Evolutionary conservation across 1,140 invertebrate species (phyloP), one percentile per base, ranked within the genome.

Genomic region (Hyphantria cunea): DNA sequence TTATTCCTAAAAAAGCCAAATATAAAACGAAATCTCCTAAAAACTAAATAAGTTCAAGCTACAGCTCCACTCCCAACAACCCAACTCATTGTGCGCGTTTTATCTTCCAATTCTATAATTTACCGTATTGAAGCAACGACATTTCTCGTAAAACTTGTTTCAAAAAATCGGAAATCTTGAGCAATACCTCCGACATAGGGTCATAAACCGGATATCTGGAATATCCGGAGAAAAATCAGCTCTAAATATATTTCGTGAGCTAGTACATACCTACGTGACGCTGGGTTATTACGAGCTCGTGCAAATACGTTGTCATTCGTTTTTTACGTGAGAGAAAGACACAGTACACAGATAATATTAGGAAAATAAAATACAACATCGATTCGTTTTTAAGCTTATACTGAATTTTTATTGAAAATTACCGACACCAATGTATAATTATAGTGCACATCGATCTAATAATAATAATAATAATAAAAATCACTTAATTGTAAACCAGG

Each of bases 181-280:
- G 53, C 53, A 47, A 47, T 56, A 37, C 51, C 13, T 41, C 15
- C 4, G 15, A 53, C 25, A 31, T 12, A 14, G 15, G 15, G 53
- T 34, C 41, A 55, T 55, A 55, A 55, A 56, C 12, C 53, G 53
- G 53, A 56, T 41, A 56, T 56, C 53, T 47, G 44, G 31, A 56
- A 56, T 56, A 56, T 56, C 53, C 53, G 53, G 47, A 56, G 31
- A 47, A 56, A 56, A 56, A 56, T 47, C 53, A 56, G 53, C 53
- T 56, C 42, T 47, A 47, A 56, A 56, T 42, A 56, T 56, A 41
- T 56, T 56, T 25, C 51, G 42, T 31, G n/a, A 13, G 53, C 53
- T 55, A 55, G 44, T 55, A 56, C 14, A 34, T 47, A 31, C 47
- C 13, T 56, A 45, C 53, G 53, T 56, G 53, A 33, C 53, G 9